Percentiles rank a stretch among this genome's conserved stretches.
These are phyloP conservation scores for Cephalopholis sonnerati DNA, from an alignment of 2,113 vertebrate genomes.

Conservation along the genomic window DNA sequence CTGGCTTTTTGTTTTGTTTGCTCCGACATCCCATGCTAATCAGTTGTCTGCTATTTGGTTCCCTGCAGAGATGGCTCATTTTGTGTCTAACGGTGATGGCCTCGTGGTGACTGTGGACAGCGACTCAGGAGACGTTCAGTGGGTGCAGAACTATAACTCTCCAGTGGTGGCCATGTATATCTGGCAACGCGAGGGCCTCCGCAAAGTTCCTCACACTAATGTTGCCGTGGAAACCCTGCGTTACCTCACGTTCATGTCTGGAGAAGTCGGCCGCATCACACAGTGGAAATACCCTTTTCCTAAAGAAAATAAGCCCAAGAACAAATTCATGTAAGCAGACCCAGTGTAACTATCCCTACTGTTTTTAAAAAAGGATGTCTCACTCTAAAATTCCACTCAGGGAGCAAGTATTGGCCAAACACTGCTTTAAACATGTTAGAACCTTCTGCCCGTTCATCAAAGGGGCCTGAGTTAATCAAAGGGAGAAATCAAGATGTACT, in stretches of 20 bases:
- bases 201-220: constrained; percentile 94
- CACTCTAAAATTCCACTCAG: neutral
- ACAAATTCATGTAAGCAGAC: constrained; percentile 92
- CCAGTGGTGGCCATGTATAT: constrained; percentile 98
- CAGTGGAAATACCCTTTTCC: constrained; percentile 99
- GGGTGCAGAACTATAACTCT: constrained; percentile 98
- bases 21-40: neutral
- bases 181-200: constrained; percentile 95
- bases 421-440: constrained; percentile 24
- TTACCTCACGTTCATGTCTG: constrained; percentile 98
- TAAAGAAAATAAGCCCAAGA: constrained; percentile 93
- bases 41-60: neutral
- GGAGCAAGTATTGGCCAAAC: constrained; percentile 5
- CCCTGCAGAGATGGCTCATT: constrained; percentile 93
- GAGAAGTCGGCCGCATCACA: constrained; percentile 96
- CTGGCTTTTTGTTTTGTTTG: neutral
- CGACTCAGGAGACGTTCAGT: constrained; percentile 93
- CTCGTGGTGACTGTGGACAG: constrained; percentile 98
- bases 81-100: constrained; percentile 97
- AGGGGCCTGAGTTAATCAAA: neutral
- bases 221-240: constrained; percentile 96
- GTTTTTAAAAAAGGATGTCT: too few species aligned
- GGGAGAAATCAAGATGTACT: constrained; percentile 9
- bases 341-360: neutral
- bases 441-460: constrained; percentile 6